Evolutionary conservation across 2,113 vertebrate genomes (phyloP).

Genomic region (Eira barbara): DNA sequence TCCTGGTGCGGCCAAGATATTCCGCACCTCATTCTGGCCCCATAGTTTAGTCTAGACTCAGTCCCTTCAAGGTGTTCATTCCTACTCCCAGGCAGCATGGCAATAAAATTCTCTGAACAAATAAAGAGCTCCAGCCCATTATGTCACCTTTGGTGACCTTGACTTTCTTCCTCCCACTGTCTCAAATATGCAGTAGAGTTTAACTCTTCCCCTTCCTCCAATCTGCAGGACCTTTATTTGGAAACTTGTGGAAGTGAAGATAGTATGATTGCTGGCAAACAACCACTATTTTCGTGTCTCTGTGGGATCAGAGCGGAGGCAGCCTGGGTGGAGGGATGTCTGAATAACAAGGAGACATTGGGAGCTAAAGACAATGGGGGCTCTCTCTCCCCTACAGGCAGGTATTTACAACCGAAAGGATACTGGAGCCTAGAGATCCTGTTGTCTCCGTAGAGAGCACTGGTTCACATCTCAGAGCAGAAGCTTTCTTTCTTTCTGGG

Average conservation of each 20-base stretch:
- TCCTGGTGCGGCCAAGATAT: accelerated
- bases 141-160: not conserved
- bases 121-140: not conserved
- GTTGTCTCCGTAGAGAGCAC: not conserved
- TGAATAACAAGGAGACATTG: not conserved
- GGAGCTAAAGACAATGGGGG: not conserved
- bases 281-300: not conserved
- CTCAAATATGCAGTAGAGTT: no score
- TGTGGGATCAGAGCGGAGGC: accelerated
- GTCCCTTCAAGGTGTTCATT: not conserved
- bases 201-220: no score
- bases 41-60: no score
- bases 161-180: not conserved
- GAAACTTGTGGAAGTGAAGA: not conserved
- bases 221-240: not conserved
- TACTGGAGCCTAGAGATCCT: not conserved
- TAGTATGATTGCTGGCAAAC: not conserved
- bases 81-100: accelerated
- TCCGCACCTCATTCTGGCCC: not conserved
- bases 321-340: no score
- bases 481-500: not conserved
- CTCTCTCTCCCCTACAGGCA: no score
- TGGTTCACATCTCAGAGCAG: not conserved
- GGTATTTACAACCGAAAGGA: no score
- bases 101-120: not conserved